Evolutionary conservation across 2,113 vertebrate genomes (phyloP), one percentile per base, ranked within the genome.

Genomic region (Patagioenas fasciata): DNA sequence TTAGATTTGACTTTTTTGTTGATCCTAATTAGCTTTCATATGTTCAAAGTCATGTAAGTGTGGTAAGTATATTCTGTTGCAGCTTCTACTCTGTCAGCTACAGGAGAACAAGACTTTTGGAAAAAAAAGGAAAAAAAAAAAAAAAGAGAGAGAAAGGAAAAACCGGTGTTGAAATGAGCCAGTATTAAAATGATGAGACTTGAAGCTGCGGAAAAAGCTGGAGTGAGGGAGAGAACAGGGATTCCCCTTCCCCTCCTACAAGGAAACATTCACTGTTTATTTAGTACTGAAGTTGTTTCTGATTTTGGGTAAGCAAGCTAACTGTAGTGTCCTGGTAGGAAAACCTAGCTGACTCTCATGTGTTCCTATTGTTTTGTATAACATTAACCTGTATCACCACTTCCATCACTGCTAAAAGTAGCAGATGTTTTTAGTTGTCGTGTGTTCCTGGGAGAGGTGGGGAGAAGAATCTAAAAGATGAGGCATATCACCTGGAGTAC

Each of bases 101-200:
- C 84, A 87, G 53, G n/a, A 91, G 53, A 89, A 77, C 32, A 90
- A 95, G 32, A 50, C 36, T 70, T 79, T 91, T 96, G 93, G 86
- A 89, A 92, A 44, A 85, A 87, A 79, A 87, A 75, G n/a, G n/a
- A n/a, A n/a, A n/a, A n/a, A n/a, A n/a, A n/a, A n/a, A n/a, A n/a
- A n/a, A n/a, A n/a, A n/a, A n/a, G n/a, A n/a, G n/a, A 40, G 53
- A 67, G 58, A 90, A 93, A 87, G 85, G 92, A 51, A 92, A 89
- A 92, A 7, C 40, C 85, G 84, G 53, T 70, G 44, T 53, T 73
- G 80, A 38, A 64, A 81, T 75, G 65, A 88, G 53, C 24, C 70
- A 28, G 19, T 57, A 79, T 93, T 89, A 65, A 89, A 92, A 78
- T 69, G 32, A 48, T 15, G 69, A n/a, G 48, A 84, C 73, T 89